Percentiles rank a stretch among this genome's conserved stretches.
phyloP scores from a whole-genome alignment of 2,797 vertebrate genomes.

The Gymnoscopelus microlampas region DNA sequence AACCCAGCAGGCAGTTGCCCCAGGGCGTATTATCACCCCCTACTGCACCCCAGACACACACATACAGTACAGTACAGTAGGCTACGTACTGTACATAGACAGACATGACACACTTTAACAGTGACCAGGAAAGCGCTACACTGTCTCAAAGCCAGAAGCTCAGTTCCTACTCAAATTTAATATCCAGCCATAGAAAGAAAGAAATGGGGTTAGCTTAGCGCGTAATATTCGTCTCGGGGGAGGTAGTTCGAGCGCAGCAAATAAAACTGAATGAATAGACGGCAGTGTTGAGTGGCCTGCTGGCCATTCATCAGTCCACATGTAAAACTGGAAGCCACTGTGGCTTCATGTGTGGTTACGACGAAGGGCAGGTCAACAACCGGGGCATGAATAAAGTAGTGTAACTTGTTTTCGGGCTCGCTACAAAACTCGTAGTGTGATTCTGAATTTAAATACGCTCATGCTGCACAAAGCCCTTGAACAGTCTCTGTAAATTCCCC shows the following conservation, averaged over 20 bases:
- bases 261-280: constrained; percentile 60
- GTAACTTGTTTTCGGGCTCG: constrained; percentile 46
- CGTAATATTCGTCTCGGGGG: constrained; percentile 41
- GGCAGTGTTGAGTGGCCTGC: constrained; percentile 42
- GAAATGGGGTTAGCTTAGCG: constrained; percentile 36
- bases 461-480: constrained; percentile 13
- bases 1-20: constrained; percentile 55
- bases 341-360: constrained; percentile 49
- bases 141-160: constrained; percentile 10
- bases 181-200: constrained; percentile 34
- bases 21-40: constrained; percentile 34
- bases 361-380: constrained; percentile 44
- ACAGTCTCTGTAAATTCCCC: not conserved
- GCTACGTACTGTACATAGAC: not conserved
- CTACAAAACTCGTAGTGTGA: constrained; percentile 20
- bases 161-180: constrained; percentile 28
- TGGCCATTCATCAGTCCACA: constrained; percentile 16
- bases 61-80: not conserved
- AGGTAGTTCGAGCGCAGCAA: constrained; percentile 44
- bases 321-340: constrained; percentile 13
- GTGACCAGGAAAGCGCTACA: not conserved
- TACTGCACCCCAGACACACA: constrained; percentile 20
- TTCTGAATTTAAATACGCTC: constrained; percentile 13
- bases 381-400: constrained; percentile 51
- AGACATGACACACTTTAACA: constrained; percentile 12